Conservation (phyloP, 92 coral and sea anemone genomes). For the Epizoanthus scotinus region DNA sequence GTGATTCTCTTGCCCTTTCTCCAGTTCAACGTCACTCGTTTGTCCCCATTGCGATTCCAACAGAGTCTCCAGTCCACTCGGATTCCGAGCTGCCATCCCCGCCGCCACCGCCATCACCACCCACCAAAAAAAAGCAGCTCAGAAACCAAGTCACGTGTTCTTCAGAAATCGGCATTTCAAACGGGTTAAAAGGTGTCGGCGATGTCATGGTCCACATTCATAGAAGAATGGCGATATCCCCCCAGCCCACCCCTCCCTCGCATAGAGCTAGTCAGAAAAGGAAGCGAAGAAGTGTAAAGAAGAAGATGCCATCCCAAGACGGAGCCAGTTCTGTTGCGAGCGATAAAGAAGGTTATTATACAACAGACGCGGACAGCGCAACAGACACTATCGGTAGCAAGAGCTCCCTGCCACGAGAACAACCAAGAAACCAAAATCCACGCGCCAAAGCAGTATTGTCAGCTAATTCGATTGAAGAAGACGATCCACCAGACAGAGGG, state of each 20-base stretch:
- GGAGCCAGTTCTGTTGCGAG: conserved; percentile 58
- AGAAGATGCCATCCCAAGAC: conserved; percentile 20
- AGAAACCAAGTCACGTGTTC: conserved; percentile 4
- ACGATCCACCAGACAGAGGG: conserved; percentile 29
- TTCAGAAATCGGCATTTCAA: conserved; percentile 59
- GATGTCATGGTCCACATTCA: conserved; percentile 86
- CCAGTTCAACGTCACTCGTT: not conserved
- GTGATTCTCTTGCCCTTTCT: not conserved
- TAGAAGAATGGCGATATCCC: conserved; percentile 96
- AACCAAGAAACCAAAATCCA: conserved; percentile 9
- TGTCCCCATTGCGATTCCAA: not conserved
- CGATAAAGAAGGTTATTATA: conserved; percentile 58
- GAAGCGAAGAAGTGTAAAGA: conserved; percentile 55
- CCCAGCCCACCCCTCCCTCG: conserved; percentile 72
- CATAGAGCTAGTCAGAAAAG: conserved; percentile 61
- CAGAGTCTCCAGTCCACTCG: conserved; percentile 18
- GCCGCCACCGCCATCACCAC: conserved; percentile 43
- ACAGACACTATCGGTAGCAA: conserved; percentile 38
- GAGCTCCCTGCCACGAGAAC: conserved; percentile 28
- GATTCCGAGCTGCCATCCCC: conserved; percentile 53
- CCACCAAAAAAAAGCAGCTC: conserved; percentile 45
- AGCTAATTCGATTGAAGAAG: conserved; percentile 2
- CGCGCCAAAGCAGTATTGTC: conserved; percentile 16
- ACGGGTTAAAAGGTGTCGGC: conserved; percentile 81
- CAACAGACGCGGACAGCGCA: conserved; percentile 82